Evolutionary conservation across 2,113 vertebrate species (phyloP).

Genomic region (Heterotis niloticus): DNA sequence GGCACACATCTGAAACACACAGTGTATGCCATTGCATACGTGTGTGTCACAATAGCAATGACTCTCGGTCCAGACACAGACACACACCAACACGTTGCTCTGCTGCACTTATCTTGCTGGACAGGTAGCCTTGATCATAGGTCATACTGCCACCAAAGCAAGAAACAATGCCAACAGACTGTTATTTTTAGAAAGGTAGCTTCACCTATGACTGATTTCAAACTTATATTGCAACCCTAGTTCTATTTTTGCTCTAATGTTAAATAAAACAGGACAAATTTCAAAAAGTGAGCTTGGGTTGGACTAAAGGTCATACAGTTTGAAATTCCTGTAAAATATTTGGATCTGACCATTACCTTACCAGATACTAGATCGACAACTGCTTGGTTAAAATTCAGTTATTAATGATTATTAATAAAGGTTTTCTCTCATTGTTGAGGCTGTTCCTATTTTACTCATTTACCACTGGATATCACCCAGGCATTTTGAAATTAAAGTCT

Average conservation of each 20-base stretch:
- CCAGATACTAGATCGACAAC: too few species aligned
- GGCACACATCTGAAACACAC: too few species aligned
- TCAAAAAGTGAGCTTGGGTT: background rate
- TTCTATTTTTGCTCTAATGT: conserved; percentile 24
- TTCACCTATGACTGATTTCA: background rate
- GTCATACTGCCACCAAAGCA: background rate
- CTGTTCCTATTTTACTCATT: too few species aligned
- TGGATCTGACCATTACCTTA: background rate
- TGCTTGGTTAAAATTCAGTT: too few species aligned
- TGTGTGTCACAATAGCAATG: too few species aligned
- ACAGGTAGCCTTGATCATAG: background rate
- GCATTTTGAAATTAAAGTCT: too few species aligned
- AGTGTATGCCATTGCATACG: too few species aligned
- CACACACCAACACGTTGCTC: background rate
- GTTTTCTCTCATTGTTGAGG: too few species aligned
- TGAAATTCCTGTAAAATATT: background rate
- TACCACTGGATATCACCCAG: too few species aligned
- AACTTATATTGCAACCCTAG: background rate
- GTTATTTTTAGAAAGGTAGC: conserved; percentile 18
- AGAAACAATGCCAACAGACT: background rate
- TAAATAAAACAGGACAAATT: background rate
- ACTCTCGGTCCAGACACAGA: background rate
- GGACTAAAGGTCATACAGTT: background rate
- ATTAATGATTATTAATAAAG: too few species aligned
- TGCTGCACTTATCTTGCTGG: background rate